Conservation (phyloP, 2,888 invertebrate genomes). For the Erpobdella octoculata region DNA sequence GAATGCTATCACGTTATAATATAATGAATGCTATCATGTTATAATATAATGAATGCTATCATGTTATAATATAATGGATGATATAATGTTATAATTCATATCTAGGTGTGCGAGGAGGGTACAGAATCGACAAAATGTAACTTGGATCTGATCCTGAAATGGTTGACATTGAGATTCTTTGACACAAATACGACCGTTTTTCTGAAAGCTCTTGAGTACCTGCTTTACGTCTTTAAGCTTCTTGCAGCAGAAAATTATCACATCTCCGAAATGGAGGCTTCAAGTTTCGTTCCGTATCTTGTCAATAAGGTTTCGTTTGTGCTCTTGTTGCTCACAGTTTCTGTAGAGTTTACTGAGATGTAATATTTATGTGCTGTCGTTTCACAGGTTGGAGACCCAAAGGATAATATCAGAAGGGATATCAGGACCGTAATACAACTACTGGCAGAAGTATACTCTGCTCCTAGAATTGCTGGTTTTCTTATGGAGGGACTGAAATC, state of each 20-base stretch:
- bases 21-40: no score
- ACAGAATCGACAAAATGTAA: constrained; percentile 72
- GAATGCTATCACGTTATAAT: no score
- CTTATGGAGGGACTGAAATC: constrained; percentile 91
- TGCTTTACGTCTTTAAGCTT: constrained; percentile 72
- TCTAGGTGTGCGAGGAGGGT: constrained; percentile 21
- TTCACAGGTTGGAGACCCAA: constrained; percentile 90
- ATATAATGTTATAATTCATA: no score
- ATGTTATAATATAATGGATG: no score
- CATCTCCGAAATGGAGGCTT: constrained; percentile 81
- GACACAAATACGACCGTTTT: constrained; percentile 97
- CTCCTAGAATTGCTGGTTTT: constrained; percentile 74
- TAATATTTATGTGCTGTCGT: no score
- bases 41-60: no score
- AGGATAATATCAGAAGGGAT: constrained; percentile 83
- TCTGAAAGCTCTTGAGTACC: constrained; percentile 85
- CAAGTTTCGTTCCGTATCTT: constrained; percentile 86
- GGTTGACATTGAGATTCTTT: constrained; percentile 90
- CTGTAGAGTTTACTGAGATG: no score
- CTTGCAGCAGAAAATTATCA: constrained; percentile 71
- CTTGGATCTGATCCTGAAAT: constrained; percentile 87
- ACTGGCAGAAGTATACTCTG: constrained; percentile 76
- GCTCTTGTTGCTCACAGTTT: no score
- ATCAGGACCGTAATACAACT: constrained; percentile 77
- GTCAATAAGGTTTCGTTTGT: no score